Base-by-base conservation (phyloP, 2,113 vertebrate genomes). In the Oryzias curvinotus region DNA sequence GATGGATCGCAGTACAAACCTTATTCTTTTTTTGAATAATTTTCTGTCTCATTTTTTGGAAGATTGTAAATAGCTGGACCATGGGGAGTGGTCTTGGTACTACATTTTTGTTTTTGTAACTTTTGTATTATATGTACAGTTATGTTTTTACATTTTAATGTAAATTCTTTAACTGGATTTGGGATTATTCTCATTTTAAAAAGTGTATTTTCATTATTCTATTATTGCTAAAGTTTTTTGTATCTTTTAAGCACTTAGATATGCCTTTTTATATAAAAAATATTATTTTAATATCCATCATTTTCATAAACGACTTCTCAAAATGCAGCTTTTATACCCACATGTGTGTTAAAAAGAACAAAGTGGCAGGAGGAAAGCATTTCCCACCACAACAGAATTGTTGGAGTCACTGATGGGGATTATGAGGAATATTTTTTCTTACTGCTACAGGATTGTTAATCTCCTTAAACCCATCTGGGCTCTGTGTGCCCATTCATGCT, bases 391-490 rank as follows among this genome's bases (percentile, higher is more conserved):
- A 64, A 62, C 45, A 52, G 77, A 67, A 76, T 79, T 80, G 84
- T 87, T 21, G 2, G 52, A 82, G 65, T 79, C 65, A 50, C 12
- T 73, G 67, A 71, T 57, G 73, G 59, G 67, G 81, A 87, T 88
- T 88, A 83, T 65, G 58, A 59, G 52, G 71, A 84, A 77, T 77
- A 79, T 85, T 46, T 81, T 87, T 86, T 83, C 47, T 77, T 83
- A 65, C 30, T 7, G 48, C 74, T 71, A 61, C 49, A 78, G 75
- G 81, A 80, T 78, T 57, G 52, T 82, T 86, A 77, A 87, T 87
- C 88, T 83, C 65, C 52, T 81, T 77, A 79, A 78, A 4, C 73
- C 41, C 65, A 3, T 54, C 54, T 79, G 63, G 47, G 80, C 77
- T 67, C 76, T 77, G 67, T 75, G 67, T 52, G 44, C 65, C 72